Conservation (phyloP, 2,888 invertebrate species). For the Stegana nigrithorax region DNA sequence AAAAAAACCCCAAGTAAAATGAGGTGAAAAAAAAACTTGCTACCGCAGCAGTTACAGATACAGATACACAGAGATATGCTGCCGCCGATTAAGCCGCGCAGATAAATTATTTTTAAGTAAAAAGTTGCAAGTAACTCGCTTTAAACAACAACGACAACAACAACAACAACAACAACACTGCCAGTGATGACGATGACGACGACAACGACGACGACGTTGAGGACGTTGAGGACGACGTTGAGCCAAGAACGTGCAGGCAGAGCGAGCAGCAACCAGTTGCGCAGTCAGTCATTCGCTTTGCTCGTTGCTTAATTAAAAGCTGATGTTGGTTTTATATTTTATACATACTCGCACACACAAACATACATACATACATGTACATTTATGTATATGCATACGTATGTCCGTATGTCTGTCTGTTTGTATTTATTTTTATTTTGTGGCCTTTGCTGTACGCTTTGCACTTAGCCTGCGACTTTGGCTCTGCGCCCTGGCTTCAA, state of each 20-base stretch:
- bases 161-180: background rate
- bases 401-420: background rate
- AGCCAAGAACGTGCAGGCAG: background rate
- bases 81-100: conserved; percentile 46
- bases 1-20: background rate
- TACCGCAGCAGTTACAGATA: conserved; percentile 25
- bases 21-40: background rate
- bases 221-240: too few relatives aligned
- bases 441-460: background rate
- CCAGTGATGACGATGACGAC: conserved; percentile 19
- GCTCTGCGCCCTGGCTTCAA: conserved; percentile 1
- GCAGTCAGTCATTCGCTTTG: conserved; percentile 9
- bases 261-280: conserved; percentile 48
- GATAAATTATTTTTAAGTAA: conserved; percentile 52
- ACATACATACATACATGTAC: too few relatives aligned
- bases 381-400: too few relatives aligned
- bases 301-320: conserved; percentile 58
- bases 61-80: conserved; percentile 7
- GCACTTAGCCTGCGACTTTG: background rate
- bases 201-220: conserved; percentile 24
- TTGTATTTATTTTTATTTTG: background rate
- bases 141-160: background rate
- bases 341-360: background rate
- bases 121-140: conserved; percentile 24
- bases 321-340: conserved; percentile 32